Evolutionary conservation across 92 coral and sea anemone species (phyloP).

Genomic region (Epizoanthus ramosus): DNA sequence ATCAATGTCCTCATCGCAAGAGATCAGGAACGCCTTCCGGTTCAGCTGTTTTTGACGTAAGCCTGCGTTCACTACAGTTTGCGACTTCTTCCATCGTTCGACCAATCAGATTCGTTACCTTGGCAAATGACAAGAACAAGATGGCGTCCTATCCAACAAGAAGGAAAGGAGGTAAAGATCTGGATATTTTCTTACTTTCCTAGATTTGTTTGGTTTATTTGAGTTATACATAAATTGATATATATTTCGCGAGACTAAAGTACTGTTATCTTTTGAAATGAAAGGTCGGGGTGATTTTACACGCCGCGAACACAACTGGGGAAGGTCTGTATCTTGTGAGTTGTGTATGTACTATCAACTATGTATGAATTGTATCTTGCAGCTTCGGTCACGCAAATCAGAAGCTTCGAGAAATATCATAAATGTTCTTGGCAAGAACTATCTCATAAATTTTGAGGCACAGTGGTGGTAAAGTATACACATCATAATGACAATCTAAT

Average conservation of each 20-base stretch:
- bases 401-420: not conserved
- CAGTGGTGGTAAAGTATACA: not conserved
- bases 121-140: conserved; percentile 9
- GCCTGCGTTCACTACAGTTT: not conserved
- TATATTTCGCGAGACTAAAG: not conserved
- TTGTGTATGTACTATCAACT: no score
- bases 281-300: conserved; percentile 27
- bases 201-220: not conserved
- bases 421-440: not conserved
- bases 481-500: no score
- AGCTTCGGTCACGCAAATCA: conserved; percentile 24
- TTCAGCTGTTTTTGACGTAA: not conserved
- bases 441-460: not conserved
- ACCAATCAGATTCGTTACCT: conserved; percentile 14
- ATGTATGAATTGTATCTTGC: no score
- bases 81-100: conserved; percentile 24
- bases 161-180: conserved; percentile 6
- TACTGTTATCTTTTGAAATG: not conserved
- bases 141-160: conserved; percentile 31
- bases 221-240: not conserved
- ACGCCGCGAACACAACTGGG: not conserved
- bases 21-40: no score
- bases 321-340: not conserved
- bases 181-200: not conserved
- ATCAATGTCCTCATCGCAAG: no score